A percentile compares a stretch with the other conserved stretches of the same genome.
These are phyloP conservation scores for Gnathonemus echidnorhynchus DNA, from an alignment of 2,113 vertebrate species.

Conservation along the genomic window DNA sequence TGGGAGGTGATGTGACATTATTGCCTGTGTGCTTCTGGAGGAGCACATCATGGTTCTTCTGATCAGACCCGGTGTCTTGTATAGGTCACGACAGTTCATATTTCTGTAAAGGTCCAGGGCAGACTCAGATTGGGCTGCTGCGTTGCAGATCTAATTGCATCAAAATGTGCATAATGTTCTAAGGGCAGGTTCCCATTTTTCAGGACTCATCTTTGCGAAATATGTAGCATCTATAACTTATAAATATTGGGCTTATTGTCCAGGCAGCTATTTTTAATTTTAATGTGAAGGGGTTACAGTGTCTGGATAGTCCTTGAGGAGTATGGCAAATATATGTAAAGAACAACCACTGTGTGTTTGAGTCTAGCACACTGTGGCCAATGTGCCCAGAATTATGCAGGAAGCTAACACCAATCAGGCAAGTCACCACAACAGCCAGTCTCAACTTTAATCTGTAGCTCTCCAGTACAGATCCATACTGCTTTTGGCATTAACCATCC, in stretches of 20 bases:
- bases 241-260: background rate
- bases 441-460: background rate
- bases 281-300: background rate
- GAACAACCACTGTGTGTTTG: background rate
- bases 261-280: background rate
- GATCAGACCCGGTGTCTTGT: background rate
- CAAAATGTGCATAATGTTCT: background rate
- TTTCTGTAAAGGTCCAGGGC: background rate
- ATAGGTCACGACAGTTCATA: slow-evolving; percentile 2
- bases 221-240: background rate
- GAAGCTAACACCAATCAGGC: background rate
- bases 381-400: background rate
- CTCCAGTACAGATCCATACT: background rate
- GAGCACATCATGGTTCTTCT: background rate
- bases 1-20: background rate
- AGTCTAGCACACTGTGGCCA: background rate
- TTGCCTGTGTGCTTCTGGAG: background rate
- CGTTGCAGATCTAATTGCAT: background rate
- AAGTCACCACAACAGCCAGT: background rate
- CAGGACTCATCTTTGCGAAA: background rate
- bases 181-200: background rate
- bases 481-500: background rate
- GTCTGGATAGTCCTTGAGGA: background rate
- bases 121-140: background rate
- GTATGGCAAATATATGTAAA: background rate